Percentiles rank a stretch among this genome's conserved stretches.
Evolutionary conservation across 2,113 vertebrate genomes (phyloP).

Genomic region (Tricholaema leucomelas): DNA sequence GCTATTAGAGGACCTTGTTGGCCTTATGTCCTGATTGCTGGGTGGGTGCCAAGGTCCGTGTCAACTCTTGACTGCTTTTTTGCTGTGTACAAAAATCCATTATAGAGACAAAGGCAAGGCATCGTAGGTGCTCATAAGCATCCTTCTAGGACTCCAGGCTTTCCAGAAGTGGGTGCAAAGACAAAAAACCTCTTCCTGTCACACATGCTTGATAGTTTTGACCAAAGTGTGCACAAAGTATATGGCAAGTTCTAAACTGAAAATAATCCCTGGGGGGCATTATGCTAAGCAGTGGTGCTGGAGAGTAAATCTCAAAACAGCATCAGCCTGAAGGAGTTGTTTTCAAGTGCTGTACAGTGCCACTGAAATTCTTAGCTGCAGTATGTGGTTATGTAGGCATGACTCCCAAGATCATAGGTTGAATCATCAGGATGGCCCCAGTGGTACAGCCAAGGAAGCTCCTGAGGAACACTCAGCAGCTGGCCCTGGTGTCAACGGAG

Average conservation of each 20-base stretch:
- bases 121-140: not conserved
- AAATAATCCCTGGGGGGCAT: not conserved
- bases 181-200: not conserved
- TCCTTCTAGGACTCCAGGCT: not conserved
- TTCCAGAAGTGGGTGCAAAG: not conserved
- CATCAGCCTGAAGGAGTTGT: not conserved
- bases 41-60: not conserved
- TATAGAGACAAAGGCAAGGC: not conserved
- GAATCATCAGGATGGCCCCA: not conserved
- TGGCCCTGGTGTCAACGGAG: not conserved
- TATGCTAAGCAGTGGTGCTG: not conserved
- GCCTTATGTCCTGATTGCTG: not conserved
- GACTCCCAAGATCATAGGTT: not conserved
- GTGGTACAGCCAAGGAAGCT: not conserved
- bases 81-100: fast-evolving
- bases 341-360: not conserved
- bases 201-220: not conserved
- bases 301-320: not conserved
- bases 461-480: not conserved
- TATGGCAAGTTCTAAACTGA: not conserved
- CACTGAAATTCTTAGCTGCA: not conserved
- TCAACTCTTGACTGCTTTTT: not conserved
- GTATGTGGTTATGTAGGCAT: fast-evolving
- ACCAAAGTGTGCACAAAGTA: not conserved
- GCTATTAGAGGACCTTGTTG: not conserved